Evolutionary conservation across 2,113 vertebrate genomes (phyloP), one percentile per base, ranked within the genome.

Genomic region (Eulemur macaco): DNA sequence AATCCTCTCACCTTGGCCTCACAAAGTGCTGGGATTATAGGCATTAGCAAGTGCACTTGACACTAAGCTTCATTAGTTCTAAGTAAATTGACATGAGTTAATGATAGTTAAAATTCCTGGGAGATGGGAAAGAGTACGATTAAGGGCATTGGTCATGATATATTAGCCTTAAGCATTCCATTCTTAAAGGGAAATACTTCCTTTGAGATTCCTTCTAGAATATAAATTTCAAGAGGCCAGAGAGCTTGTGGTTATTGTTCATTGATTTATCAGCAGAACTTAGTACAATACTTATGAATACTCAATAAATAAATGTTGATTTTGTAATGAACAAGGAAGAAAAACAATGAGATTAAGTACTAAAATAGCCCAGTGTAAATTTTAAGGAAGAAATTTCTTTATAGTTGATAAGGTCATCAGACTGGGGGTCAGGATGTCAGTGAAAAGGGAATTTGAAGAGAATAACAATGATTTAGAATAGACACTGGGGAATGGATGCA

Each of bases 391-490:
- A 52, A 15, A 76, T 77, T 56, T 95, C 25, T 95, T 86, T 86
- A 21, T 82, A 68, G 15, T 80, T 56, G 31, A 31, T 88, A 37
- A 54, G 31, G 10, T 93, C 42, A 50, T 82, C 18, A 50, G 34
- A 29, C 94, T 27, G 14, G 14, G 58, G 3, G 3, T 10, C 27
- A 29, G 25, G 60, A 63, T 68, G 39, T 86, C 31, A 52, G 12
- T 91, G 18, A 88, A 96, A 81, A 64, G 87, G 77, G 21, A 82
- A 74, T 39, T 90, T 64, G 56, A 76, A 90, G 39, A 60, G 9
- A 94, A 37, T 27, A 95, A 31, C 21, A 37, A 77, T 71, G 20
- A 74, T 87, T 91, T 84, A 86, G 25, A 83, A 42, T 63, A 94
- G 50, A 74, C 5, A 23, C 12, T 73, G 50, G 80, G 34, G 45